Base-by-base conservation (phyloP, 2,888 invertebrate species). In the Eilema depressum region DNA sequence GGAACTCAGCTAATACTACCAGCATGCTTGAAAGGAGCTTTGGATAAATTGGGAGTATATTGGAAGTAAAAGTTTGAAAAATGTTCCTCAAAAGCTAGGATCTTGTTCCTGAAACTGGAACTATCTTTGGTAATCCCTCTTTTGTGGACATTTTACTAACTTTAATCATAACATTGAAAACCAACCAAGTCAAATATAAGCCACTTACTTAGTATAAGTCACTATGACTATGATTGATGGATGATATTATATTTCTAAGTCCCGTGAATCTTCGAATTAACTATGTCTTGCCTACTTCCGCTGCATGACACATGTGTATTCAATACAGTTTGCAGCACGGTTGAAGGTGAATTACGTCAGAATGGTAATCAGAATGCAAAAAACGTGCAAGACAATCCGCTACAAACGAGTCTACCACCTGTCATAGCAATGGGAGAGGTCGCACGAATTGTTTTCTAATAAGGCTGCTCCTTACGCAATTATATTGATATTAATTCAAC, bases 401-500 rank as follows among this genome's bases (percentile, higher is more conserved):
- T 82, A 82, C 80, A 77, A 82, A 81, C 81, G 69, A 83, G 74
- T 85, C 85, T 86, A 85, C 86, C 88, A 85, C 81, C 77, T 82
- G 86, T 83, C 85, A 83, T 60, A 76, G 71, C 70, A 77, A 80
- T 74, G 78, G 73, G 80, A 79, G 73, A 78, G 79, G 77, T 77
- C 76, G 80, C 82, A 85, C 78, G 80, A 83, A 81, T 73, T 80
- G 78, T 83, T 84, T 83, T 84, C 82, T 85, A 85, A 81, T 80
- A 79, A 77, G 79, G 79, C 80, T 66, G 75, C 33, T 25, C 25
- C 77, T 90, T 90, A 88, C 85, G 86, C 81, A 89, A 91, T 82
- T 77, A 66, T 77, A 70, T 60, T 78, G 75, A 82, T 86, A 85
- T 91, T 91, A n/a, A 92, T 89, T 86, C 83, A 92, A 91, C 87